Percentiles rank a stretch among this genome's conserved stretches.
Evolutionary conservation across 2,113 vertebrate species (phyloP).

Genomic region (Aramus guarauna): DNA sequence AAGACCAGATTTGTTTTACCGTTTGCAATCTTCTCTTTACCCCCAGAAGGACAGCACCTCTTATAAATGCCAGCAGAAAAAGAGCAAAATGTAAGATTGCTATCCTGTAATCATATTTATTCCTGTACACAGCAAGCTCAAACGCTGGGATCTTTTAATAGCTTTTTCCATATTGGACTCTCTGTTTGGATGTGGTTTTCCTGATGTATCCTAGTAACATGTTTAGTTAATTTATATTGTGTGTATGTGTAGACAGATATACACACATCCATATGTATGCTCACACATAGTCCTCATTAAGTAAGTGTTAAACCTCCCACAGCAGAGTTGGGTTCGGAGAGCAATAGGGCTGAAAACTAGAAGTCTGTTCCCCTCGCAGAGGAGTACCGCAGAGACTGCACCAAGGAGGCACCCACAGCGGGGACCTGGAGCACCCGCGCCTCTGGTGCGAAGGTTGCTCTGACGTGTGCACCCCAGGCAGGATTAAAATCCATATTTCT

Average conservation of each 20-base stretch:
- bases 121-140: neutral
- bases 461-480: neutral
- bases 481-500: neutral
- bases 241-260: constrained; percentile 50
- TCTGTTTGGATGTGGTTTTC: constrained; percentile 63
- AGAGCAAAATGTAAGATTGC: neutral
- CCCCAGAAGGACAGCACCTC: neutral
- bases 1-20: neutral
- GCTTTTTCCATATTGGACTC: constrained; percentile 25
- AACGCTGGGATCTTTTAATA: constrained; percentile 14
- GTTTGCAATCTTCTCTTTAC: neutral
- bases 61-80: neutral
- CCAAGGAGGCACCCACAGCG: neutral
- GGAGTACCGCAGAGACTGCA: neutral
- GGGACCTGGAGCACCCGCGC: accelerated
- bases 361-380: neutral
- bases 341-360: neutral
- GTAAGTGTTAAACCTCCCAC: constrained; percentile 44
- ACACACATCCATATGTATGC: constrained; percentile 49
- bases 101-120: neutral
- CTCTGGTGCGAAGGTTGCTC: neutral
- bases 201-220: constrained; percentile 64
- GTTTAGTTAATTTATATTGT: constrained; percentile 52
- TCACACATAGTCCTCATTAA: constrained; percentile 49
- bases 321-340: neutral